These are phyloP conservation scores for Caenorhabditis uteleia DNA, from an alignment of 2,888 invertebrate genomes.

Conservation along the genomic window DNA sequence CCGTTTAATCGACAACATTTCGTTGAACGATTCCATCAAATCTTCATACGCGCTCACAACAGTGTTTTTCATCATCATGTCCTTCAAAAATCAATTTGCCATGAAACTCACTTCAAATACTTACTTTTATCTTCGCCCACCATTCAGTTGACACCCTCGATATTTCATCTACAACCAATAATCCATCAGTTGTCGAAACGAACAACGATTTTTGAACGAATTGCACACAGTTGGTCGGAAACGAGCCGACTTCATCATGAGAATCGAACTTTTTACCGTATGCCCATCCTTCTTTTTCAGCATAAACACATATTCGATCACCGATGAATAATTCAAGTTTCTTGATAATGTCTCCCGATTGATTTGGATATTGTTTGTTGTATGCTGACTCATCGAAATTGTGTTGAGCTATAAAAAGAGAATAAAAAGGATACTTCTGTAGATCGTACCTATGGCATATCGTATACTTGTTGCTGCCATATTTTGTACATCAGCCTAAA, in stretches of 20 bases:
- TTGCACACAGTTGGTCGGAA: slow-evolving; percentile 21
- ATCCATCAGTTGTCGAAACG: slow-evolving; percentile 33
- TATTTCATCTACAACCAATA: slow-evolving; percentile 30
- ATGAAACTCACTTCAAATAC: background rate
- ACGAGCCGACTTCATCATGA: slow-evolving; percentile 19
- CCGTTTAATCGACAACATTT: slow-evolving; percentile 27
- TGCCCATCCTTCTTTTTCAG: slow-evolving; percentile 23
- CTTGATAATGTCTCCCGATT: slow-evolving; percentile 3
- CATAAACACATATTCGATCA: slow-evolving; percentile 28
- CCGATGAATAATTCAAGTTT: slow-evolving; percentile 29
- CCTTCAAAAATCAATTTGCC: slow-evolving; percentile 7
- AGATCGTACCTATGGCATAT: slow-evolving; percentile 30
- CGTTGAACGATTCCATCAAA: slow-evolving; percentile 30
- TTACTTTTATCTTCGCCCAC: slow-evolving; percentile 42
- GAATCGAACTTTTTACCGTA: slow-evolving; percentile 33
- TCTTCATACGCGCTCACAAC: slow-evolving; percentile 17
- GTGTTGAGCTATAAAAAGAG: slow-evolving; percentile 23
- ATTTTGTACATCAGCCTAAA: background rate
- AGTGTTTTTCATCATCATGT: slow-evolving; percentile 17
- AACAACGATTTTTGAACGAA: slow-evolving; percentile 27
- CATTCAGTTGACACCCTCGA: slow-evolving; percentile 19
- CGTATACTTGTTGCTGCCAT: slow-evolving; percentile 21
- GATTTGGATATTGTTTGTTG: background rate
- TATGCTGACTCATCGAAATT: slow-evolving; percentile 15
- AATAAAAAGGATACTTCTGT: background rate